Evolutionary conservation across 2,888 invertebrate genomes (phyloP).

Genomic region (Xanthia icteritia): DNA sequence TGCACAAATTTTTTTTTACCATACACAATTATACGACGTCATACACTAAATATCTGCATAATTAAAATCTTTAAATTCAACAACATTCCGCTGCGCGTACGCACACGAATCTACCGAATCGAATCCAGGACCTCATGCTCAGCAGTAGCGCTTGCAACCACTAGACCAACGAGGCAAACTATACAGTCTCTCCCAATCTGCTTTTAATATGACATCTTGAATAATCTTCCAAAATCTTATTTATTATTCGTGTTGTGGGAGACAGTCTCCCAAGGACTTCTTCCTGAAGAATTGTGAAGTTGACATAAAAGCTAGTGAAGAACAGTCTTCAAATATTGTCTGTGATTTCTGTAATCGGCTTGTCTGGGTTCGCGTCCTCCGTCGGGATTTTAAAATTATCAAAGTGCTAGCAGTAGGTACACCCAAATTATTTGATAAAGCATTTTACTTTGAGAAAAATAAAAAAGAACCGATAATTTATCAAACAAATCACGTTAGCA

Average conservation of each 20-base stretch:
- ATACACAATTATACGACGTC: no score
- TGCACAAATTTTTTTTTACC: no score
- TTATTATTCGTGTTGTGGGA: background rate
- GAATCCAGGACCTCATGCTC: no score
- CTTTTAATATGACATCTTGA: background rate
- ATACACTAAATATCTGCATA: no score
- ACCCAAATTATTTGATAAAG: conserved; percentile 7
- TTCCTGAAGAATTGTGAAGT: background rate
- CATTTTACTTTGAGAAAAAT: conserved; percentile 6
- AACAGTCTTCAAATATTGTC: background rate
- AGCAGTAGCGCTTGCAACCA: no score
- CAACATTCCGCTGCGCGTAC: no score
- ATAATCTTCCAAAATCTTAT: background rate
- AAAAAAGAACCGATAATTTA: conserved; percentile 13
- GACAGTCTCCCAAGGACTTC: background rate
- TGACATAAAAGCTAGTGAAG: background rate
- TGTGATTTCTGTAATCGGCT: background rate
- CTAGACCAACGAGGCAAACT: background rate
- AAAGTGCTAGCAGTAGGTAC: conserved; percentile 20
- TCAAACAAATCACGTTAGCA: conserved; percentile 31
- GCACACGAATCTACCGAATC: no score
- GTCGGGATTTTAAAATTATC: no score
- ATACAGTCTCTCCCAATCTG: background rate
- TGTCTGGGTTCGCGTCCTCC: background rate
- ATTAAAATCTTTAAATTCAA: no score